Evolutionary conservation across 2,113 vertebrate species (phyloP).

Genomic region (Eonycteris spelaea): DNA sequence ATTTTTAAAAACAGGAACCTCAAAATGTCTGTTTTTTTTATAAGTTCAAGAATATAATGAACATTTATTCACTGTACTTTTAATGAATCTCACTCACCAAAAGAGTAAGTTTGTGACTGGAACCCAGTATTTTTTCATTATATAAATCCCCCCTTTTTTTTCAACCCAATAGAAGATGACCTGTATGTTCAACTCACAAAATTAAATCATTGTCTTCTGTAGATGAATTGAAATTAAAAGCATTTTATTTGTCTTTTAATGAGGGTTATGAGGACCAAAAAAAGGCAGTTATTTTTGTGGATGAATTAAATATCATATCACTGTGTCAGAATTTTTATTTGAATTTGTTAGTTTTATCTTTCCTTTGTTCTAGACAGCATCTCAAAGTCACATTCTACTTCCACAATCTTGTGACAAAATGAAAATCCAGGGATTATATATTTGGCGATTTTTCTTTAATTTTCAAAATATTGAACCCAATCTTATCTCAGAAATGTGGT

Average conservation of each 20-base stretch:
- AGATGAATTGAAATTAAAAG: not conserved
- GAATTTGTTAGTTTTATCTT: not conserved
- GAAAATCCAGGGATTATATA: not conserved
- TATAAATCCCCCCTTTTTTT: not conserved
- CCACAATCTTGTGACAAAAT: not conserved
- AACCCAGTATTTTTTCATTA: not conserved
- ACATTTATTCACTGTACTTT: not conserved
- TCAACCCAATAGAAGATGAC: not conserved
- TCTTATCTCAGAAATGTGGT: not conserved
- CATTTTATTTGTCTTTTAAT: not conserved
- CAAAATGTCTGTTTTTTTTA: not conserved
- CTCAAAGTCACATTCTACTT: not conserved
- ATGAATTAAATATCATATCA: not conserved
- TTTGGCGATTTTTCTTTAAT: not conserved
- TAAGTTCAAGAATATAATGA: not conserved
- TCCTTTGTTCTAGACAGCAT: not conserved
- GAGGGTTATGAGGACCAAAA: not conserved
- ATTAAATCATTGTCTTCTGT: not conserved
- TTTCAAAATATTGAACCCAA: not conserved
- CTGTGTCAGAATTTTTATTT: slow-evolving; percentile 1
- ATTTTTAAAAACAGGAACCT: not conserved
- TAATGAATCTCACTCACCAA: not conserved
- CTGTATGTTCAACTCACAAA: not conserved
- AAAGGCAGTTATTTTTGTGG: slow-evolving; percentile 1
- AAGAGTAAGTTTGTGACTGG: not conserved